A percentile compares a stretch with the other conserved stretches of the same genome.
Evolutionary conservation across 2,797 vertebrate species (phyloP).

Genomic region (Dromococcyx pavoninus): DNA sequence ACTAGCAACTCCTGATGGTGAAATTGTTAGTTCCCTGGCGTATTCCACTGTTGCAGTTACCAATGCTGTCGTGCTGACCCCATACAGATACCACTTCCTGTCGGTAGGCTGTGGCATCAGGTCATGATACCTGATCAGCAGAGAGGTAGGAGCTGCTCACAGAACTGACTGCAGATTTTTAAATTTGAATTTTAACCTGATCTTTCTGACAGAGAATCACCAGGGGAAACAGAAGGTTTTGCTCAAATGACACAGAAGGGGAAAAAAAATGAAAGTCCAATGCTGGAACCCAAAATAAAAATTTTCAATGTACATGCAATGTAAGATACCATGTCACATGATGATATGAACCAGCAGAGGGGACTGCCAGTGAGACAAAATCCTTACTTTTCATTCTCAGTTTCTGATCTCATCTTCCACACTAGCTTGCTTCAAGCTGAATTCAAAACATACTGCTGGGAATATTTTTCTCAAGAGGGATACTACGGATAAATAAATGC

Average conservation of each 20-base stretch:
- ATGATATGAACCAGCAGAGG: rapidly evolving
- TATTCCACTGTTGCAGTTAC: background rate
- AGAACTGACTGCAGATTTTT: background rate
- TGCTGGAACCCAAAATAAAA: background rate
- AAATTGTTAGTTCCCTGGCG: background rate
- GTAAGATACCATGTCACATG: background rate
- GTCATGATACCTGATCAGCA: background rate
- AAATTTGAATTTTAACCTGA: background rate
- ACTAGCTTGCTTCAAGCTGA: background rate
- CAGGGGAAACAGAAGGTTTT: background rate
- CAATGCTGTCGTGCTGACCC: background rate
- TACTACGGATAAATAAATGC: background rate
- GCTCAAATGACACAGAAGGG: background rate
- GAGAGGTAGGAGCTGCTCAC: background rate
- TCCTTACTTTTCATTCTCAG: background rate
- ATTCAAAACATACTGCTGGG: background rate
- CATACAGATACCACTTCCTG: background rate
- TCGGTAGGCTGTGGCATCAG: rapidly evolving
- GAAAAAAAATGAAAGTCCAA: background rate
- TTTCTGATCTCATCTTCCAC: background rate
- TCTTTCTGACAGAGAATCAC: background rate
- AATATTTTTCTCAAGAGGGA: background rate
- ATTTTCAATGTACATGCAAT: background rate
- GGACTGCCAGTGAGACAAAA: background rate
- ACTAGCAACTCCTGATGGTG: background rate